Evolutionary conservation across 2,797 vertebrate genomes (phyloP).

Genomic region (Coregonus ussuriensis): DNA sequence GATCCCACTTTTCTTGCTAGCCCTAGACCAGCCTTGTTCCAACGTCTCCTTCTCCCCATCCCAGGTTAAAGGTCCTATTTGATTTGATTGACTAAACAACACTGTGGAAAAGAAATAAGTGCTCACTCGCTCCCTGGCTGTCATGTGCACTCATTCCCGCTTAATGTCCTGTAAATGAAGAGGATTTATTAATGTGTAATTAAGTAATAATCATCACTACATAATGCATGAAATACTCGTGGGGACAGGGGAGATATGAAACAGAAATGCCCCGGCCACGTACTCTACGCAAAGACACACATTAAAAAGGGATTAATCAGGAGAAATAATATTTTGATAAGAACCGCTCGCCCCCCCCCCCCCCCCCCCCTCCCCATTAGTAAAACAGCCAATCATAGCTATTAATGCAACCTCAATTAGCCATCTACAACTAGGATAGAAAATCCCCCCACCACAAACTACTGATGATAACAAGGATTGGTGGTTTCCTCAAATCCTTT

Average conservation of each 20-base stretch:
- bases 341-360: conserved; percentile 54
- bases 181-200: conserved; percentile 87
- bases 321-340: conserved; percentile 85
- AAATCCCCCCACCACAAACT: conserved; percentile 56
- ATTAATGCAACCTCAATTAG: conserved; percentile 71
- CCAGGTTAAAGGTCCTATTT: conserved; percentile 60
- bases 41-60: background rate
- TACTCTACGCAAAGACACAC: conserved; percentile 74
- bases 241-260: conserved; percentile 68
- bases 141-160: conserved; percentile 77
- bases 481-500: conserved; percentile 43
- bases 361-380: conserved; percentile 52
- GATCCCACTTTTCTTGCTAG: conserved; percentile 33
- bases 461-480: conserved; percentile 56
- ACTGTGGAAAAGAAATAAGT: conserved; percentile 55
- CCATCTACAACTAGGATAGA: conserved; percentile 60
- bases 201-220: conserved; percentile 69
- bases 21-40: conserved; percentile 9
- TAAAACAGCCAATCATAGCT: conserved; percentile 57
- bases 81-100: conserved; percentile 62
- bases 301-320: conserved; percentile 84
- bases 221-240: conserved; percentile 83
- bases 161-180: conserved; percentile 87
- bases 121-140: conserved; percentile 50
- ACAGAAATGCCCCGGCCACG: conserved; percentile 64